Percentiles rank a stretch among this genome's conserved stretches.
Evolutionary conservation across 2,888 invertebrate genomes (phyloP).

Genomic region (Calameuta pallipes): DNA sequence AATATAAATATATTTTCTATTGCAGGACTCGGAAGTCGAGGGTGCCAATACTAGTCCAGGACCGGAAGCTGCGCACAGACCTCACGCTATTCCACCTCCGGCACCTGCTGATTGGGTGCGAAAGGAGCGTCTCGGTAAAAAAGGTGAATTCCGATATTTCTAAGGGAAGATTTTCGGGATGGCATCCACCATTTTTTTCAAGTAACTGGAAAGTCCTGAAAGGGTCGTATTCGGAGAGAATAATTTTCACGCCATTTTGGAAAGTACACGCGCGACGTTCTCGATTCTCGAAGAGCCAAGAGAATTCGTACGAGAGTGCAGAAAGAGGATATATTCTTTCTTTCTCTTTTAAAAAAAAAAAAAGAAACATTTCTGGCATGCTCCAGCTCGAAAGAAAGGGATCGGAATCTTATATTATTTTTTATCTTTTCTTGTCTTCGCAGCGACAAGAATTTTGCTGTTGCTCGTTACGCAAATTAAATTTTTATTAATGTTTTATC

Average conservation of each 20-base stretch:
- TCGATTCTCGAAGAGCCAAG: neutral
- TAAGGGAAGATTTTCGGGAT: slow-evolving; percentile 63
- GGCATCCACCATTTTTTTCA: neutral
- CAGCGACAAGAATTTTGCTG: neutral
- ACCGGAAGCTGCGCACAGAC: slow-evolving; percentile 61
- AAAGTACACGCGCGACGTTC: neutral
- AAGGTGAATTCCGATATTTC: slow-evolving; percentile 95
- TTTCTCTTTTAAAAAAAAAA: too few species aligned
- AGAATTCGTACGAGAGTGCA: neutral
- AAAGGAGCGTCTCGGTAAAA: slow-evolving; percentile 90
- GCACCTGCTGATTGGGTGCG: slow-evolving; percentile 86
- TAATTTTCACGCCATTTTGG: neutral
- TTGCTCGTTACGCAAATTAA: neutral
- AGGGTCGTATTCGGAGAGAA: neutral
- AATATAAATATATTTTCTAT: slow-evolving; percentile 11
- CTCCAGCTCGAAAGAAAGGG: neutral
- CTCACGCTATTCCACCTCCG: slow-evolving; percentile 68
- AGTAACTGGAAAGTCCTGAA: neutral
- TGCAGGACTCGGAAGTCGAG: slow-evolving; percentile 62
- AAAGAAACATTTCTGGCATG: too few species aligned
- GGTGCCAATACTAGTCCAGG: slow-evolving; percentile 65
- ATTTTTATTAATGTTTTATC: neutral
- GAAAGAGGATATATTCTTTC: neutral
- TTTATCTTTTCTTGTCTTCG: neutral
- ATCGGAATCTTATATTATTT: neutral